These are phyloP conservation scores for Columbina picui DNA, from an alignment of 2,113 vertebrate genomes.

Conservation along the genomic window DNA sequence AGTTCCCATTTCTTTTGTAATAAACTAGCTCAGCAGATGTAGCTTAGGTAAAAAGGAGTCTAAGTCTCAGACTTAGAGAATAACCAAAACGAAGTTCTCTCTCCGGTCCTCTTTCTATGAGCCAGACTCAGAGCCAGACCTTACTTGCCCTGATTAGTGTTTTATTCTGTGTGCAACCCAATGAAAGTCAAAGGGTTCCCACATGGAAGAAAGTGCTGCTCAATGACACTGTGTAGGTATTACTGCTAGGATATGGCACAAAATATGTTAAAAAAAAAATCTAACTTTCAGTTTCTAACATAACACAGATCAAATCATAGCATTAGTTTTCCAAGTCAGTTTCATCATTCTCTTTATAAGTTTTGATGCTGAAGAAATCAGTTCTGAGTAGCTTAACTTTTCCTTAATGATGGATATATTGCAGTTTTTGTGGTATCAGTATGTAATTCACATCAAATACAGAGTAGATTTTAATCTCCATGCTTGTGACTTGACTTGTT, in stretches of 20 bases:
- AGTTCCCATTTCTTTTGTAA: constrained; percentile 64
- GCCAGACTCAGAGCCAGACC: constrained; percentile 36
- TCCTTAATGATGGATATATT: neutral
- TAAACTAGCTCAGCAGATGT: constrained; percentile 68
- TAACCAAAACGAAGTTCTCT: constrained; percentile 52
- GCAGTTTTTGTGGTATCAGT: neutral
- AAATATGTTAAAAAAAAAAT: neutral
- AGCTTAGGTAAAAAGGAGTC: constrained; percentile 60
- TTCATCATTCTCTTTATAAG: neutral
- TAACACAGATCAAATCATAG: neutral
- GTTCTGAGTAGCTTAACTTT: neutral
- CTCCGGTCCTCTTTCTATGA: constrained; percentile 40
- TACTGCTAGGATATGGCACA: neutral
- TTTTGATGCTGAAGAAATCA: neutral
- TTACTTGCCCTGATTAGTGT: constrained; percentile 45
- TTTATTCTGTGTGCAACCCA: constrained; percentile 40
- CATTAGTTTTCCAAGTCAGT: neutral
- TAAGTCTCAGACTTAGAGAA: constrained; percentile 48
- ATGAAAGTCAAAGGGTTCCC: constrained; percentile 23
- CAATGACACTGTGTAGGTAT: neutral
- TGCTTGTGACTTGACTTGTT: neutral
- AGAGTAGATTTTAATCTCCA: neutral
- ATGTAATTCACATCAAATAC: neutral
- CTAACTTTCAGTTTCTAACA: neutral
- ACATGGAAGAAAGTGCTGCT: constrained; percentile 13